Base-by-base conservation (phyloP, 2,113 vertebrate species). In the Apistogramma diplotaenia region DNA sequence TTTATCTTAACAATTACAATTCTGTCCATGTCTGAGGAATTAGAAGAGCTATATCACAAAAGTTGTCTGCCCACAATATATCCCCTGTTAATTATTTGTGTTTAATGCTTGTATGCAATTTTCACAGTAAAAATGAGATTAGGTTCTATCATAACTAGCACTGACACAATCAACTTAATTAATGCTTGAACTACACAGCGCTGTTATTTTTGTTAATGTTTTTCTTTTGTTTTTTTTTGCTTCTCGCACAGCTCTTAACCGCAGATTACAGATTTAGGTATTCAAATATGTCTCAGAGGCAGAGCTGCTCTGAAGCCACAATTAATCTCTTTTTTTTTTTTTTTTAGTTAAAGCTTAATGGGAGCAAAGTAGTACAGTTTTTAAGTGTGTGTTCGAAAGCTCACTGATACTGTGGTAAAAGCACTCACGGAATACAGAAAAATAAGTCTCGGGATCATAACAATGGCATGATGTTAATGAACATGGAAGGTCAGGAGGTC, bases 1-100 rank as follows among this genome's bases (percentile, higher is more conserved):
- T 83, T 87, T 87, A 85, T 83, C 83, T 83, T 83, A 55, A 73
- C 57, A 83, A 79, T 85, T 85, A 85, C 40, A 85, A 90, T 53
- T 29, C 29, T 6, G 40, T 67, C 25, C 23, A 70, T 65, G 76
- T 74, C 23, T 57, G 53, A 18, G 67, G 27, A 81, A 88, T 19
- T 56, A 18, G 27, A 53, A 51, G 21, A 12, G 49, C 21, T 61
- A 25, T 53, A 77, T 65, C 19, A 81, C 23, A 40, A 29, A 27
- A 11, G 43, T 19, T 6, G 46, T 72, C 55, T 76, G 6, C 56
- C 40, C 35, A 46, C 13, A 29, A 19, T 40, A 15, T 35, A 61
- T 51, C 43, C 51, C 40, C n/a, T 37, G 51, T 76, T 84, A 72
- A 79, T 87, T 79, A 59, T 6, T 8, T 1, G 33, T 2, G 33